Evolutionary conservation across 2,888 invertebrate species (phyloP), one percentile per base, ranked within the genome.

Genomic region (Leptogaster cylindrica): DNA sequence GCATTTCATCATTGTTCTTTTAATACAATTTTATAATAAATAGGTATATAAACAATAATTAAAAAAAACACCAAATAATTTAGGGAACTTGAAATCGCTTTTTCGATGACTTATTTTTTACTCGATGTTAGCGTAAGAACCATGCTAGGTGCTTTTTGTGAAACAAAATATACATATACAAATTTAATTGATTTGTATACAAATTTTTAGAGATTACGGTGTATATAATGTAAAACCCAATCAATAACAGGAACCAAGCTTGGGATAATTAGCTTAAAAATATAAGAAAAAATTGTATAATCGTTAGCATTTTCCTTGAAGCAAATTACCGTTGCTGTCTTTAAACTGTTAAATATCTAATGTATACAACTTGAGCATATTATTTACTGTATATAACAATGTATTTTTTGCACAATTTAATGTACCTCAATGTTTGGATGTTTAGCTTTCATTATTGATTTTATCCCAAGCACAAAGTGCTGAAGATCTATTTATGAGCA

Each of bases 391-490:
- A 55, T 4, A 36, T 33, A n/a, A 55, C 41, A 10, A 39, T 48
- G 16, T 55, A 55, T 33, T 39, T 55, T 55, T 33, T 7, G 0
- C 18, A 5, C 33, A 16, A n/a, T 31, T 28, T 52, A 52, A 14
- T 33, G 18, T 33, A 41, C 23, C 5, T 39, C 23, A 8, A 36
- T 23, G 12, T 36, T 23, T 6, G 20, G 39, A 55, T 36, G 55
- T n/a, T n/a, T n/a, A n/a, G n/a, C n/a, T n/a, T n/a, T n/a, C n/a
- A n/a, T n/a, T n/a, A n/a, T n/a, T n/a, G n/a, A 44, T 16, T 14
- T 58, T 61, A 61, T 44, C 44, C 44, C 61, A 41, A 44, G 7
- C 27, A 44, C 28, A 44, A 44, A 58, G 58, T 58, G 61, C 28
- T 44, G 61, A 61, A 36, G 28, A 20, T 36, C 55, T 55, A 55